Base-by-base conservation (phyloP, 2,888 invertebrate genomes). In the Neocrepidodera transversa region DNA sequence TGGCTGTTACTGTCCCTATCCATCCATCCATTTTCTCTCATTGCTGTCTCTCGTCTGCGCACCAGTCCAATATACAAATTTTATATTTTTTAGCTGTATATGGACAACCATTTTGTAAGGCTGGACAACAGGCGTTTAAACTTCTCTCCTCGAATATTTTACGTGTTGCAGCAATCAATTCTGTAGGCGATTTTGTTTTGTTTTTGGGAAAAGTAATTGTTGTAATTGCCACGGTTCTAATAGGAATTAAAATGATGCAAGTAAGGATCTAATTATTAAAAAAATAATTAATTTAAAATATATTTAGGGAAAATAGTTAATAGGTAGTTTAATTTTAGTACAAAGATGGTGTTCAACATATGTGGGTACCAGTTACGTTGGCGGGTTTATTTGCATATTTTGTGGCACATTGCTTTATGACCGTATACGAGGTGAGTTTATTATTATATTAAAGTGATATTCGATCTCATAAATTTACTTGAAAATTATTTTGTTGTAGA, bases 131-230 rank as follows among this genome's bases (percentile, higher is more conserved):
- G 70, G 88, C 89, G 0, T 87, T 88, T 69, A 78, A 80, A 63
- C 78, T 85, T 11, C 73, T 91, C 10, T 79, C 85, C 0, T 82
- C 80, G 36, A 90, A 90, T 76, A 84, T 85, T 30, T 76, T 90
- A 38, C 79, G 87, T 59, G 87, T 90, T 8, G 82, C 85, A 10
- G 87, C 88, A 2, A 87, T 90, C 43, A 90, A 90, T 79, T 87
- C 88, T 18, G 86, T 90, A n/a, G 89, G 89, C 8, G 88, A 88
- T 75, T 89, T 89, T 71, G 85, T 89, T 1, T 75, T 90, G 17
- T 85, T 89, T 67, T 77, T 90, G 42, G 86, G 86, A 18, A 90
- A 91, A 81, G 81, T 87, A 2, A 77, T 86, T 16, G 86, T 90
- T 1, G 86, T 88, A 35, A 81, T 84, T 2, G 79, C 84, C 1